Evolutionary conservation across 2,113 vertebrate species (phyloP).

Genomic region (Sceloporus undulatus): DNA sequence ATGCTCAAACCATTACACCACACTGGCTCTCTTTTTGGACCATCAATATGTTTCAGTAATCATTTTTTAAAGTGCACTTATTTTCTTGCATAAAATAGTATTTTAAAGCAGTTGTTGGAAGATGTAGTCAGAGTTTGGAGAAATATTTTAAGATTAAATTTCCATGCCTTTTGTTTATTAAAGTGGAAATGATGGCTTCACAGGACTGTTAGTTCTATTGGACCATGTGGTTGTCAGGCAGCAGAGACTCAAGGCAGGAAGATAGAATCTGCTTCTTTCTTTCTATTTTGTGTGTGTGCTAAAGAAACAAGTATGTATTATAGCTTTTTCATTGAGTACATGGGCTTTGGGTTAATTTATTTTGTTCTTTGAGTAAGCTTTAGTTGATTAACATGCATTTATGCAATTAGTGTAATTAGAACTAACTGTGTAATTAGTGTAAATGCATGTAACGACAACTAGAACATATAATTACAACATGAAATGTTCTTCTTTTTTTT

Average conservation of each 20-base stretch:
- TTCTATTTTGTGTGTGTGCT: background rate
- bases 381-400: conserved; percentile 71
- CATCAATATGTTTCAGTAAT: background rate
- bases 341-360: conserved; percentile 62
- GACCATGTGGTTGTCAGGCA: background rate
- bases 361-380: conserved; percentile 72
- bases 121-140: background rate
- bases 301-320: conserved; percentile 3
- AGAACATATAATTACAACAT: conserved; percentile 70
- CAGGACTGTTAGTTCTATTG: background rate
- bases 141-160: background rate
- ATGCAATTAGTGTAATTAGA: conserved; percentile 79
- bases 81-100: background rate
- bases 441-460: conserved; percentile 70
- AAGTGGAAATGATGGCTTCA: background rate
- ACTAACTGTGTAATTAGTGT: conserved; percentile 73
- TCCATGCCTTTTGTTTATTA: background rate
- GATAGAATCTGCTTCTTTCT: background rate
- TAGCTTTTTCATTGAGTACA: background rate
- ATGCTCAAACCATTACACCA: no score
- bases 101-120: background rate
- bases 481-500: conserved; percentile 40
- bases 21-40: background rate
- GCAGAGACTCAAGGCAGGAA: conserved; percentile 7
- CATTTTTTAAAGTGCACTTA: background rate